A percentile compares a stretch with the other conserved stretches of the same genome.
Evolutionary conservation across 1,140 invertebrate genomes (phyloP).

Genomic region (Atta cephalotes): DNA sequence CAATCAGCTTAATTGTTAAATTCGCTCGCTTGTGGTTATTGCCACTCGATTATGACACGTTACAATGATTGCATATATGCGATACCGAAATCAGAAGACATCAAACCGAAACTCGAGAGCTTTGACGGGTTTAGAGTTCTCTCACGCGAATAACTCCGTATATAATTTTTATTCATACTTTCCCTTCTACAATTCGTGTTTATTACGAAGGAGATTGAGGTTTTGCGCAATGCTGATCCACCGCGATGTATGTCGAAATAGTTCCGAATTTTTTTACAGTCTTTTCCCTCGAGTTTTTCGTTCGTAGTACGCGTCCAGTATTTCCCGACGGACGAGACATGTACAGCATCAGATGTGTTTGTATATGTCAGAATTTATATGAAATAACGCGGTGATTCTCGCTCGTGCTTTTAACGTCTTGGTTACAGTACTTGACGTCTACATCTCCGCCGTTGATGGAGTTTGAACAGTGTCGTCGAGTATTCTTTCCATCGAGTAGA

Average conservation of each 20-base stretch:
- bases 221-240: neutral
- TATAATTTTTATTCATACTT: neutral
- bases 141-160: conserved; percentile 1
- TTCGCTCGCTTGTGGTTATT: conserved; percentile 54
- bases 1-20: conserved; percentile 44
- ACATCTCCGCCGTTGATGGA: conserved; percentile 15
- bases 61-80: conserved; percentile 22
- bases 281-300: conserved; percentile 25
- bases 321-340: conserved; percentile 62
- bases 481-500: conserved; percentile 31
- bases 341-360: conserved; percentile 45
- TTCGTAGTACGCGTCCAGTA: conserved; percentile 12
- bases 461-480: conserved; percentile 35
- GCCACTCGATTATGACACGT: conserved; percentile 56
- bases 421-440: conserved; percentile 26
- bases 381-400: conserved; percentile 35
- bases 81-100: conserved; percentile 36
- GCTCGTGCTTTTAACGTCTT: conserved; percentile 60
- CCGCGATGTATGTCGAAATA: neutral
- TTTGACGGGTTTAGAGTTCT: neutral
- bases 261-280: conserved; percentile 19
- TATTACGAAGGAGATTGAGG: conserved; percentile 25
- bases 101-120: neutral
- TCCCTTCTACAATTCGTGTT: conserved; percentile 9
- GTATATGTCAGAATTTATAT: conserved; percentile 31